Evolutionary conservation across 2,113 vertebrate species (phyloP).

Genomic region (Budorcas taxicolor): DNA sequence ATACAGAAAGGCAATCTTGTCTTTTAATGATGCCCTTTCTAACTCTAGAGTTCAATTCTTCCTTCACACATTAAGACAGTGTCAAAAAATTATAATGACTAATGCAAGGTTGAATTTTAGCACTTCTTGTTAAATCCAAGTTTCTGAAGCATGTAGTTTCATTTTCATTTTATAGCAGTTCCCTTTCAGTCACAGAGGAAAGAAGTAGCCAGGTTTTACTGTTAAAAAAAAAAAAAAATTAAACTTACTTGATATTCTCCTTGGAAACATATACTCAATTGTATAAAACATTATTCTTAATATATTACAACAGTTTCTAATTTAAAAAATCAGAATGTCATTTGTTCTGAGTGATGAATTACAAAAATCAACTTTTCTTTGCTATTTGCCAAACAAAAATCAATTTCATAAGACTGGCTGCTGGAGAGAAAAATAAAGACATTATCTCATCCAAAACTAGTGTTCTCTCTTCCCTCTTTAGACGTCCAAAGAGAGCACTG

Average conservation of each 20-base stretch:
- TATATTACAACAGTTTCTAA: background rate
- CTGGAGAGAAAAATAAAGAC: background rate
- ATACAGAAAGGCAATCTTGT: constrained; percentile 61
- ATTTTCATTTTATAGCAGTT: constrained; percentile 43
- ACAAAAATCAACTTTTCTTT: constrained; percentile 51
- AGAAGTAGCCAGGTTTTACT: constrained; percentile 17
- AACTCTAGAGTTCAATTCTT: constrained; percentile 68
- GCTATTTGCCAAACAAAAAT: constrained; percentile 39
- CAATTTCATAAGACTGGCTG: background rate
- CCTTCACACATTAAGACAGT: constrained; percentile 68
- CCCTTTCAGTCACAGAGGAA: background rate
- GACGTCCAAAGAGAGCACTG: background rate
- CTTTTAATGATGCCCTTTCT: constrained; percentile 68
- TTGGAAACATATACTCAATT: constrained; percentile 33
- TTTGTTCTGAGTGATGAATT: constrained; percentile 24
- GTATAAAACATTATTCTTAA: constrained; percentile 3
- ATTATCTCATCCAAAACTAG: background rate
- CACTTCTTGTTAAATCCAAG: constrained; percentile 56
- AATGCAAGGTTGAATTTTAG: constrained; percentile 70
- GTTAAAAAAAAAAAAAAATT: constrained; percentile 44
- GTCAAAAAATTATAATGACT: constrained; percentile 74
- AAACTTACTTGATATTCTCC: constrained; percentile 35
- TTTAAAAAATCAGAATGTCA: background rate
- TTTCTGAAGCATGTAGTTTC: constrained; percentile 39
- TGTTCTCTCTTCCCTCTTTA: background rate